Percentiles rank a stretch among this genome's conserved stretches.
Evolutionary conservation across 2,888 invertebrate genomes (phyloP).

Genomic region (Tipula vernalis): DNA sequence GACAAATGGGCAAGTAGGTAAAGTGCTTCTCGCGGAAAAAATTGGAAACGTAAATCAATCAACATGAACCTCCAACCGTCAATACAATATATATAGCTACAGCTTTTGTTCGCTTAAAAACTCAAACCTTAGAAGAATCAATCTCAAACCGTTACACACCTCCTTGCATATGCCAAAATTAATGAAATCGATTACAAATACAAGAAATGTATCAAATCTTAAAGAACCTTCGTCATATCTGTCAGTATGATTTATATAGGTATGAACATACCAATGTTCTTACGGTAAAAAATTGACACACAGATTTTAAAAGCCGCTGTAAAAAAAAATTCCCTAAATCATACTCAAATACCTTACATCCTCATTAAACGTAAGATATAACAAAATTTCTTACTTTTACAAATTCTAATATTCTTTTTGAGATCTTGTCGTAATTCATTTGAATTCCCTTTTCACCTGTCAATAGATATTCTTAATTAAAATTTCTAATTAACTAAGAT

Average conservation of each 20-base stretch:
- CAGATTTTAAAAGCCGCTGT: not conserved
- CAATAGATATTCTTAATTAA: not conserved
- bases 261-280: not conserved
- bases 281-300: not conserved
- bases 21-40: no score
- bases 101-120: not conserved
- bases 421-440: not conserved
- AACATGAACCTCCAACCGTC: no score
- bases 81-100: no score
- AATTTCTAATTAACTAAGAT: not conserved
- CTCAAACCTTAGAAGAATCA: not conserved
- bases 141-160: not conserved
- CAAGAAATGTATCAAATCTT: not conserved
- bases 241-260: not conserved
- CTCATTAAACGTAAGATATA: not conserved
- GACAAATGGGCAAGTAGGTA: no score
- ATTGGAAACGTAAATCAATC: no score
- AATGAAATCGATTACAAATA: not conserved
- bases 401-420: not conserved
- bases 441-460: not conserved
- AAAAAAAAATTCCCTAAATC: not conserved
- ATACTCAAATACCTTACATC: not conserved
- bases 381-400: not conserved
- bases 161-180: not conserved
- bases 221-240: not conserved